A percentile compares a stretch with the other conserved stretches of the same genome.
phyloP scores from a whole-genome alignment of 2,113 vertebrate species.

The Dendrocopos noguchii region DNA sequence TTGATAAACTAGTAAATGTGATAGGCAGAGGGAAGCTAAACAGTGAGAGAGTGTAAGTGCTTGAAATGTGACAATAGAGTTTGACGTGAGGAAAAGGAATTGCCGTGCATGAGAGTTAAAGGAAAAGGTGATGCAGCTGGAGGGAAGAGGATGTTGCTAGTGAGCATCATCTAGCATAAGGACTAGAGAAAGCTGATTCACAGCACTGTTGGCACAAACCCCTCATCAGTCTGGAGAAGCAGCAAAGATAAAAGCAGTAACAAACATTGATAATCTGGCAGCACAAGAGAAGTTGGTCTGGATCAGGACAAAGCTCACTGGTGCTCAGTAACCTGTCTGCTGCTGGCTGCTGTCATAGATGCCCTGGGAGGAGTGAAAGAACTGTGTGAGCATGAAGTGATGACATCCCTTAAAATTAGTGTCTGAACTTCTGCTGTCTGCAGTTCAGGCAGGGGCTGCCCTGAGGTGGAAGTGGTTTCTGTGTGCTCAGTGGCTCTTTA shows the following conservation, averaged over 20 bases:
- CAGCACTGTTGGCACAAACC: neutral
- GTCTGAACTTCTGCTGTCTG: neutral
- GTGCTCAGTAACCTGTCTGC: neutral
- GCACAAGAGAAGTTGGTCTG: neutral
- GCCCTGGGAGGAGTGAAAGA: neutral
- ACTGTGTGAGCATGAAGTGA: neutral
- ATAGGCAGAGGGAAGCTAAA: slow-evolving; percentile 57
- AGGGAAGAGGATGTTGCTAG: slow-evolving; percentile 24
- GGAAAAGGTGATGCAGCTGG: slow-evolving; percentile 13
- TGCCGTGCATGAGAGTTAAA: neutral
- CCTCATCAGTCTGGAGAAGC: neutral
- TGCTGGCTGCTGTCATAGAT: neutral
- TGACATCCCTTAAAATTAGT: fast-evolving
- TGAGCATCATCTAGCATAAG: neutral
- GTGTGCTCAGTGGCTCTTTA: neutral
- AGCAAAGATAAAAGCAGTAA: slow-evolving; percentile 3
- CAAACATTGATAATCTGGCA: neutral
- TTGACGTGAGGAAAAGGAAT: slow-evolving; percentile 19
- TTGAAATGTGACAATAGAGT: slow-evolving; percentile 31
- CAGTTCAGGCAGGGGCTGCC: neutral
- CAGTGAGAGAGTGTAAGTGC: neutral
- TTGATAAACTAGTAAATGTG: slow-evolving; percentile 50
- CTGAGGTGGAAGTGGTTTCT: neutral
- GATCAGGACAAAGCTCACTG: neutral
- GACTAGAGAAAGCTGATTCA: slow-evolving; percentile 13